A percentile compares a stretch with the other conserved stretches of the same genome.
phyloP scores from a whole-genome alignment of 2,797 vertebrate genomes.

The Protosalanx chinensis region DNA sequence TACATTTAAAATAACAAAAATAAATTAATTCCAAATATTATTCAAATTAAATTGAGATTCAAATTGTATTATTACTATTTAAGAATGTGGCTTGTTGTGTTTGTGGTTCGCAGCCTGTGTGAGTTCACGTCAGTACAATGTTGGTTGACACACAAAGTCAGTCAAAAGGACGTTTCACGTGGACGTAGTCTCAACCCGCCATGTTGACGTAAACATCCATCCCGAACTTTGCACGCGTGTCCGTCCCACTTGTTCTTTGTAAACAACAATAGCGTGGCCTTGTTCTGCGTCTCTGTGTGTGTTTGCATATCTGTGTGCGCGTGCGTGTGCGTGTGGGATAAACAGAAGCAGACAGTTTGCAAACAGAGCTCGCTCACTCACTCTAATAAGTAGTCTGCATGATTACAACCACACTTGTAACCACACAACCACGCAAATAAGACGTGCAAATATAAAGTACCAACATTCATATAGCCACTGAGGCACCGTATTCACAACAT shows the following conservation, averaged over 20 bases:
- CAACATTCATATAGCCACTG: too few species aligned
- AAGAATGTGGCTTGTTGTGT: not conserved
- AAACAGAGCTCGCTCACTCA: constrained; percentile 29
- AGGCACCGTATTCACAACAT: too few species aligned
- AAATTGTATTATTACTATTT: too few species aligned
- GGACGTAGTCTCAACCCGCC: not conserved
- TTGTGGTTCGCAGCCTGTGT: not conserved
- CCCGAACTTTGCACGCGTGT: constrained; percentile 45
- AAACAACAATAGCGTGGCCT: constrained; percentile 61
- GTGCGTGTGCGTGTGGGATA: constrained; percentile 27
- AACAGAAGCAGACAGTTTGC: constrained; percentile 11
- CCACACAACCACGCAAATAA: too few species aligned
- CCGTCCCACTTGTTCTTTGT: constrained; percentile 62
- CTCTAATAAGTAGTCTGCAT: too few species aligned
- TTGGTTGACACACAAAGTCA: constrained; percentile 13
- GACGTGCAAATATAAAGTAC: too few species aligned
- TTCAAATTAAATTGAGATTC: too few species aligned
- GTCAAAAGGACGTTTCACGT: constrained; percentile 33
- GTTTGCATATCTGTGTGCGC: constrained; percentile 1
- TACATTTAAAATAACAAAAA: too few species aligned
- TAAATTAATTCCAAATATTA: too few species aligned
- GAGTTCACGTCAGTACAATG: constrained; percentile 7
- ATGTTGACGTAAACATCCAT: constrained; percentile 54
- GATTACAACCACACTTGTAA: too few species aligned
- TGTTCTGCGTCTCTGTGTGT: constrained; percentile 48